Percentiles rank a stretch among this genome's conserved stretches.
Evolutionary conservation across 2,888 invertebrate species (phyloP).

Genomic region (Alloscopus bannaensis): DNA sequence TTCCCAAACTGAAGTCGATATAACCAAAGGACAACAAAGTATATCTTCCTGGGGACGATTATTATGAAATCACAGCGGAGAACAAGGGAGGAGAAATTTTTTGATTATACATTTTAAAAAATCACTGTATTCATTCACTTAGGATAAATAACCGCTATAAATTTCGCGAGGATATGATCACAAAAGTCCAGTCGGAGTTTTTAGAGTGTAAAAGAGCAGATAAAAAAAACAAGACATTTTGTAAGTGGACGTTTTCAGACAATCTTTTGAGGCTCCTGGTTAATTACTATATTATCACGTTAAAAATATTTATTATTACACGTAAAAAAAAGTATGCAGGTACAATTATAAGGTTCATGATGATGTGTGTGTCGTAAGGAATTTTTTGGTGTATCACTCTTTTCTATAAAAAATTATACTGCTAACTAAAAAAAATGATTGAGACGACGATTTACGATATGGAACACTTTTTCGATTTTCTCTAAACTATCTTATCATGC

Average conservation of each 20-base stretch:
- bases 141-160: not conserved
- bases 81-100: too few relatives aligned
- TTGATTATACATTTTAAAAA: not conserved
- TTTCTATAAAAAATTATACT: constrained; percentile 11
- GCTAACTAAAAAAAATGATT: not conserved
- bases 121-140: not conserved
- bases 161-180: constrained; percentile 37
- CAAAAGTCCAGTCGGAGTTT: not conserved
- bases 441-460: not conserved
- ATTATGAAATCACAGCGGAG: too few relatives aligned
- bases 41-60: not conserved
- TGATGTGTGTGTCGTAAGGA: not conserved
- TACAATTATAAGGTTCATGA: constrained; percentile 4
- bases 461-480: too few relatives aligned
- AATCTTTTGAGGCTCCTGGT: constrained; percentile 64
- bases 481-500: too few relatives aligned
- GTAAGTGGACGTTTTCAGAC: constrained; percentile 65
- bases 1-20: too few relatives aligned
- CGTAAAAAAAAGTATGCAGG: not conserved
- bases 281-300: constrained; percentile 52
- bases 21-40: too few relatives aligned
- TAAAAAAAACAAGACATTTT: constrained; percentile 18
- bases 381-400: not conserved
- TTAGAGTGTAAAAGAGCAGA: constrained; percentile 4
- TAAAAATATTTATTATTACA: constrained; percentile 31